A percentile compares a stretch with the other conserved stretches of the same genome.
These are phyloP conservation scores for Sandelia bainsii DNA, from an alignment of 2,797 vertebrate genomes.

Conservation along the genomic window DNA sequence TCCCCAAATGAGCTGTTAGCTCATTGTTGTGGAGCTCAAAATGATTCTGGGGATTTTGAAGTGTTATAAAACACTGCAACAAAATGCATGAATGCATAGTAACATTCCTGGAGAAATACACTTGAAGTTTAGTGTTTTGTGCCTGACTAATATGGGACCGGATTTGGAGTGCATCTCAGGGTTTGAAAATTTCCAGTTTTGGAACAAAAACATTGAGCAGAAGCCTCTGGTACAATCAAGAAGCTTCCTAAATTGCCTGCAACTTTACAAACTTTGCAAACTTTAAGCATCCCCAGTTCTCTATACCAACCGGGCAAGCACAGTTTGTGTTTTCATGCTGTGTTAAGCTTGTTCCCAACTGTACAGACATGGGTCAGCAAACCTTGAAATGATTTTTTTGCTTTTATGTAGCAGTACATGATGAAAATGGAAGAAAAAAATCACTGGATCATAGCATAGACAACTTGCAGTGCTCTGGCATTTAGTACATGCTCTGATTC, in stretches of 20 bases:
- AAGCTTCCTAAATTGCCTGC: background rate
- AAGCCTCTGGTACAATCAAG: background rate
- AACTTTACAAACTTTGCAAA: background rate
- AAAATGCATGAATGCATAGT: background rate
- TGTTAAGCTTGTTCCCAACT: background rate
- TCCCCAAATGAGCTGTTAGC: constrained; percentile 2
- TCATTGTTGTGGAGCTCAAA: background rate
- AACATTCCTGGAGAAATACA: background rate
- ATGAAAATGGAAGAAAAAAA: background rate
- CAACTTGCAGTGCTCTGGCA: constrained; percentile 1
- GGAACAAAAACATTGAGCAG: background rate
- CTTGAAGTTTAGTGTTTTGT: background rate
- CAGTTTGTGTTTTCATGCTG: background rate
- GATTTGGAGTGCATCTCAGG: background rate
- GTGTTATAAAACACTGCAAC: background rate
- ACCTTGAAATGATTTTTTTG: constrained; percentile 5
- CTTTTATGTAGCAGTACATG: constrained; percentile 1
- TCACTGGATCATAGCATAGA: background rate
- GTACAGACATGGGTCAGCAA: constrained; percentile 2
- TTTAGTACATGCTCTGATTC: background rate
- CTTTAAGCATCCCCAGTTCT: background rate
- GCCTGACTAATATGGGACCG: background rate
- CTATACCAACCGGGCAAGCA: background rate
- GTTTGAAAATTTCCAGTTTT: background rate
- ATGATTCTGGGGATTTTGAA: background rate